A percentile compares a stretch with the other conserved stretches of the same genome.
Conservation (phyloP, 2,888 invertebrate genomes). For the Athalia cordata region DNA sequence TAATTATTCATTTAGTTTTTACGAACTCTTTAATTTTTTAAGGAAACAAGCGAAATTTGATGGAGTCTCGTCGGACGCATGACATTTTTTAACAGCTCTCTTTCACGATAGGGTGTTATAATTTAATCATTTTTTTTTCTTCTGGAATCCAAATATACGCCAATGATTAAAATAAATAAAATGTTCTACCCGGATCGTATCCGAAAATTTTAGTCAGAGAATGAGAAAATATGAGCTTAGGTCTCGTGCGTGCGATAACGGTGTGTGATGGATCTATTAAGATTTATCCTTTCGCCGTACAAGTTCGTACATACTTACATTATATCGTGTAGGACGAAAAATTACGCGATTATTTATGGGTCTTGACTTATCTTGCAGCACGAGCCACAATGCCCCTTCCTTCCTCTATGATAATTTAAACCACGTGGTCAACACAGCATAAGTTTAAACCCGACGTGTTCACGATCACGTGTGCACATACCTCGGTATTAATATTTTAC, state of each 20-base stretch:
- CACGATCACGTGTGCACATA: background rate
- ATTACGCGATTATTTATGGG: slow-evolving; percentile 42
- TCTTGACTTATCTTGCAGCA: slow-evolving; percentile 29
- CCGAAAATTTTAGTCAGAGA: background rate
- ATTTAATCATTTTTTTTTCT: background rate
- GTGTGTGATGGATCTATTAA: slow-evolving; percentile 29
- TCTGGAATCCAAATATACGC: background rate
- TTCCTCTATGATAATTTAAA: slow-evolving; percentile 26
- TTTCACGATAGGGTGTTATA: background rate
- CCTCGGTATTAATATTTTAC: background rate
- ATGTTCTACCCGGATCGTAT: background rate
- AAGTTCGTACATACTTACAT: slow-evolving; percentile 11
- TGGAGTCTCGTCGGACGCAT: background rate
- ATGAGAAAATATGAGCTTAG: slow-evolving; percentile 23
- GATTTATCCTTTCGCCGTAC: slow-evolving; percentile 39
- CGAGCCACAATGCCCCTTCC: background rate
- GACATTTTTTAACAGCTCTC: background rate
- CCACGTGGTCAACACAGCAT: slow-evolving; percentile 15
- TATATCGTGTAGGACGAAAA: slow-evolving; percentile 38
- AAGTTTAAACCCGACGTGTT: slow-evolving; percentile 24
- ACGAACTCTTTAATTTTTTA: background rate
- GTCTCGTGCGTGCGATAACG: slow-evolving; percentile 16
- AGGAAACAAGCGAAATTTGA: background rate
- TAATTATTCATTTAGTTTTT: background rate
- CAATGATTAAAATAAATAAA: slow-evolving; percentile 10